Base-by-base conservation (phyloP, 1,140 invertebrate species). In the Stegodyphus mimosarum region DNA sequence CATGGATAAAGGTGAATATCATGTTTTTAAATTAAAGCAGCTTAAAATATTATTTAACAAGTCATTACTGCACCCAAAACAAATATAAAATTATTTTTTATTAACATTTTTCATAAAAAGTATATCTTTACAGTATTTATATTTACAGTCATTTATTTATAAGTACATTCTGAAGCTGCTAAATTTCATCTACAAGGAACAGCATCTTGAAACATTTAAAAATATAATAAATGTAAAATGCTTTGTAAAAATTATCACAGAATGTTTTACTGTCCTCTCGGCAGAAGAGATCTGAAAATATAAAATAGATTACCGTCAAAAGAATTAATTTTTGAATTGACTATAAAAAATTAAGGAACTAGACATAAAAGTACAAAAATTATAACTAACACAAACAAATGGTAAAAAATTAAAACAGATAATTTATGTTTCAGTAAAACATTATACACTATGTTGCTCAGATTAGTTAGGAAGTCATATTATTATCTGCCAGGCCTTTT, bases 211-310 rank as follows among this genome's bases (percentile, higher is more conserved):
- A 60, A 60, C 55, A 60, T 69, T 70, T 79, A 13, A 66, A 50
- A 15, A 13, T 67, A 52, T 33, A 77, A 49, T 55, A 72, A 51
- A 79, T 69, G 33, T 70, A 53, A 78, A 48, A 78, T 50, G 52
- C 33, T 53, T 70, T 13, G 53, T 53, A 79, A 79, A 79, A 79
- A 70, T 70, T 79, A 79, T 79, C 77, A 79, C 77, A 79, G 77
- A 78, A 78, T 33, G 33, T 33, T 33, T 33, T 33, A 33, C 33
- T 33, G 33, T 33, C 33, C 33, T 33, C 33, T 33, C 33, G 3
- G 33, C 33, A 33, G 33, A 33, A 33, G 3, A 33, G 1, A 33
- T 33, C 33, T 33, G 33, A 33, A 33, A 33, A 33, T 33, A 33
- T 33, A 33, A 33, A 33, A 33, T 3, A 33, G 33, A 33, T 33